Evolutionary conservation across 2,113 vertebrate genomes (phyloP).

Genomic region (Pavo muticus): DNA sequence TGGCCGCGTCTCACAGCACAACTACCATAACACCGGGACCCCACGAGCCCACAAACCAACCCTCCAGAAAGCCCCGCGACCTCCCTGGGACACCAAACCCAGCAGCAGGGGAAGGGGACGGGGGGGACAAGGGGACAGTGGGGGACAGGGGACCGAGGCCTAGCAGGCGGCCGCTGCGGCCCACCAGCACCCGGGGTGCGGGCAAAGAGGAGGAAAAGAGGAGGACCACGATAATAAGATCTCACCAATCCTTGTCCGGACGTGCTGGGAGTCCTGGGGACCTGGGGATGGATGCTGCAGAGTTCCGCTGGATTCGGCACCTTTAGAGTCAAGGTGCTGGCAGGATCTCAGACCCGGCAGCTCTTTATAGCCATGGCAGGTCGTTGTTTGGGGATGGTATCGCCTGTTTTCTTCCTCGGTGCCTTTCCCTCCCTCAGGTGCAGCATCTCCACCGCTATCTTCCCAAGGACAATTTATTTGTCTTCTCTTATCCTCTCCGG

Average conservation of each 20-base stretch:
- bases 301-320: background rate
- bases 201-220: fast-evolving
- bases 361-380: conserved; percentile 43
- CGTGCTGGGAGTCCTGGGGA: background rate
- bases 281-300: background rate
- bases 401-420: conserved; percentile 25
- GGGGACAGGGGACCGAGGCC: fast-evolving
- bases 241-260: conserved; percentile 63
- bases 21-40: conserved; percentile 15
- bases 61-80: background rate
- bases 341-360: fast-evolving
- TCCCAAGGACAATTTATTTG: conserved; percentile 49
- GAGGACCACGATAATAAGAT: conserved; percentile 21
- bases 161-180: fast-evolving
- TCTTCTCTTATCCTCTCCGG: conserved; percentile 4
- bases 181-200: fast-evolving
- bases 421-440: background rate
- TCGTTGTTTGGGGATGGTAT: background rate
- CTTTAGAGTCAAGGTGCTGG: background rate
- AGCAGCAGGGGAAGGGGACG: background rate
- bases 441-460: background rate
- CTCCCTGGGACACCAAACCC: background rate
- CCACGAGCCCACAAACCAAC: fast-evolving
- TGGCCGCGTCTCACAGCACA: background rate
- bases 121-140: background rate